phyloP scores from a whole-genome alignment of 37 sponge, comb jelly and placozoan genomes.

The Dysidea cf. avara region DNA sequence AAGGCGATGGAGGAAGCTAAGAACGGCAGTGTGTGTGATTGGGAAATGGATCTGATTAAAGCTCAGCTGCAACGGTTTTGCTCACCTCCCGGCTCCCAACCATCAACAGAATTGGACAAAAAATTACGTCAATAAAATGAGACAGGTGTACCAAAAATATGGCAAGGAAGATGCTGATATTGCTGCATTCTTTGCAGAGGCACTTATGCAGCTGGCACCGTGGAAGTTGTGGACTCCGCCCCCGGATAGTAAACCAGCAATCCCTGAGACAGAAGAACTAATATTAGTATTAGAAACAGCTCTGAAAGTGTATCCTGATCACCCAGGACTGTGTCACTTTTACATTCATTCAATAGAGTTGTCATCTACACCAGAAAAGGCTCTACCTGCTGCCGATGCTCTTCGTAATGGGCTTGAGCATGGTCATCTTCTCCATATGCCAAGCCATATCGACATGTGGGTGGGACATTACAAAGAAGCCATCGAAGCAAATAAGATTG shows the following conservation, averaged over 20 bases:
- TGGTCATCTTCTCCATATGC: conserved; percentile 69
- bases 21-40: no score
- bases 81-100: no score
- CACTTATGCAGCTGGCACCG: conserved; percentile 63
- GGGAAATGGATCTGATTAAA: no score
- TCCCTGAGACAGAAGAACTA: conserved; percentile 58
- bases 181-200: conserved; percentile 72
- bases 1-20: no score
- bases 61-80: no score
- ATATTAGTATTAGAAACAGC: conserved; percentile 36
- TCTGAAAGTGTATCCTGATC: conserved; percentile 34
- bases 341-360: conserved; percentile 76
- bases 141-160: conserved; percentile 47
- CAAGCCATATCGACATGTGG: conserved; percentile 73
- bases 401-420: no score
- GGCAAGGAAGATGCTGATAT: no score
- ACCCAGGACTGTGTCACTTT: conserved; percentile 57
- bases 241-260: conserved; percentile 26
- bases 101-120: no score
- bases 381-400: no score
- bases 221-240: conserved; percentile 59
- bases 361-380: no score
- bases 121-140: conserved; percentile 56
- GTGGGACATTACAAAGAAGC: no score
- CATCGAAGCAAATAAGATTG: conserved; percentile 49